A percentile compares a stretch with the other conserved stretches of the same genome.
phyloP scores from a whole-genome alignment of 2,797 vertebrate genomes.

The Synaphobranchus kaupii region DNA sequence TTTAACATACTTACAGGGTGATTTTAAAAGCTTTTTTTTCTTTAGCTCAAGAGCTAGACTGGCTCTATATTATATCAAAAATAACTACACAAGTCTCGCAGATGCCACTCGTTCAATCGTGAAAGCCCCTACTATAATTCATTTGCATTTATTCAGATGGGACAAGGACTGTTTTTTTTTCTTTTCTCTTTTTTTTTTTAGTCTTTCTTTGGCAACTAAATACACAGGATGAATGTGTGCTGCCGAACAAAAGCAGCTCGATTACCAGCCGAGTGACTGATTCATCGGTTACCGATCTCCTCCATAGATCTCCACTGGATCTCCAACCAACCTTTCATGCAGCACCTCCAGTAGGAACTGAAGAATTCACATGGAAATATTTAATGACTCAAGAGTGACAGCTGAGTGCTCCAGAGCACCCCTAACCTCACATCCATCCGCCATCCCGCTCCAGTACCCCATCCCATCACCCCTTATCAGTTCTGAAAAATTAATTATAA shows the following conservation, averaged over 20 bases:
- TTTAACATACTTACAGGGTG: slow-evolving; percentile 72
- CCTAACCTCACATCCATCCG: neutral
- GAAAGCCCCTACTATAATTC: neutral
- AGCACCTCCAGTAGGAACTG: slow-evolving; percentile 54
- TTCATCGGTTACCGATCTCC: slow-evolving; percentile 50
- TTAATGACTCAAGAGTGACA: slow-evolving; percentile 51
- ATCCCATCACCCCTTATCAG: neutral
- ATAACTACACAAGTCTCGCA: slow-evolving; percentile 38
- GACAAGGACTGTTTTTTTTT: slow-evolving; percentile 35
- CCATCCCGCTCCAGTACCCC: neutral
- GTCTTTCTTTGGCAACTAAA: slow-evolving; percentile 12
- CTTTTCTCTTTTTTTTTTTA: neutral
- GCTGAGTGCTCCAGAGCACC: neutral
- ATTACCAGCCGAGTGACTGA: slow-evolving; percentile 61
- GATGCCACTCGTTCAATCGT: slow-evolving; percentile 30
- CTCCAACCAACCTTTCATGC: slow-evolving; percentile 49
- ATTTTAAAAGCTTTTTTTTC: slow-evolving; percentile 63
- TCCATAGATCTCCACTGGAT: slow-evolving; percentile 32
- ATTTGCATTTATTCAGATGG: slow-evolving; percentile 43
- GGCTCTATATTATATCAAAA: slow-evolving; percentile 38
- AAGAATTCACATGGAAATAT: slow-evolving; percentile 59
- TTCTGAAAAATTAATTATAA: neutral
- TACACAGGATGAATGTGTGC: slow-evolving; percentile 46
- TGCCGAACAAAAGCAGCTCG: slow-evolving; percentile 53
- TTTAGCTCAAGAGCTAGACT: slow-evolving; percentile 38